These are phyloP conservation scores for Laticauda colubrina DNA, from an alignment of 2,113 vertebrate species.

Conservation along the genomic window DNA sequence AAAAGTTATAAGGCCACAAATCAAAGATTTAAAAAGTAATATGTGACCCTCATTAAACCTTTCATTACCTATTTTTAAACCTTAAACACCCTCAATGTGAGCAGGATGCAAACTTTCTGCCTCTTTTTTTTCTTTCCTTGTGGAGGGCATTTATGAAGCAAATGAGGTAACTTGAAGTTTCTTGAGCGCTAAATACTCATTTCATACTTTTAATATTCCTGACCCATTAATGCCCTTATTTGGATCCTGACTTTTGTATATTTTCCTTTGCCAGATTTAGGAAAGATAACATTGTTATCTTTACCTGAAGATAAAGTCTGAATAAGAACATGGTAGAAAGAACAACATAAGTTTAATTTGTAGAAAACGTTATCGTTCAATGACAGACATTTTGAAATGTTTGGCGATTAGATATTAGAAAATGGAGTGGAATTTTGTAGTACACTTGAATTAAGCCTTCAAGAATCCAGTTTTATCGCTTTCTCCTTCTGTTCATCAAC, in stretches of 20 bases:
- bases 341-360: not conserved
- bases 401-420: not conserved
- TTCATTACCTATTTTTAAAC: not conserved
- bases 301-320: not conserved
- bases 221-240: not conserved
- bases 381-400: not conserved
- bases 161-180: not conserved
- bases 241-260: not conserved
- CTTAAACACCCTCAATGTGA: not conserved
- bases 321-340: not conserved
- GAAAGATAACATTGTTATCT: not conserved
- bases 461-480: not conserved
- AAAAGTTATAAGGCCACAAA: not conserved
- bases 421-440: not conserved
- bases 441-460: not conserved
- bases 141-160: not conserved
- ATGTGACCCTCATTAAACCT: not conserved
- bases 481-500: not conserved
- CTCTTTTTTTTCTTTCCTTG: not conserved
- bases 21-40: not conserved
- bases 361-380: not conserved
- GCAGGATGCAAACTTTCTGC: not conserved
- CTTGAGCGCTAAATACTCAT: not conserved
- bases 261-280: not conserved
- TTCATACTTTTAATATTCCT: not conserved